Evolutionary conservation across 2,113 vertebrate species (phyloP).

Genomic region (Dromaius novaehollandiae): DNA sequence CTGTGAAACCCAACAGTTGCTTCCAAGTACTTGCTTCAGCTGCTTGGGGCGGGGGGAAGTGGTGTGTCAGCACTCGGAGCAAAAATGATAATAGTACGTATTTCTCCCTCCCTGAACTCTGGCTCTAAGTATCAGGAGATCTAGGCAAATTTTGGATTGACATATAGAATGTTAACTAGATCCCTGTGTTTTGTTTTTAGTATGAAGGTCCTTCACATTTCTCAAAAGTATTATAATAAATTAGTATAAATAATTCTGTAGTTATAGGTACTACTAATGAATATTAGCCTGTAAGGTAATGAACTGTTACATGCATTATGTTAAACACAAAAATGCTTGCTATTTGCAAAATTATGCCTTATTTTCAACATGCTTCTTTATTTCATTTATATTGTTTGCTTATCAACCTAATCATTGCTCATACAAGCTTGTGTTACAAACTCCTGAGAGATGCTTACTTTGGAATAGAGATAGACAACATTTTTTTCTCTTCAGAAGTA

Average conservation of each 20-base stretch:
- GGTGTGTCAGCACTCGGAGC: background rate
- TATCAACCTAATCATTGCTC: background rate
- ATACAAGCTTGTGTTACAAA: background rate
- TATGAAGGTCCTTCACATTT: background rate
- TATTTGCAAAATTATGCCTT: background rate
- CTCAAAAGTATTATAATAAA: background rate
- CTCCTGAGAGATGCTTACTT: background rate
- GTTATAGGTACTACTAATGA: background rate
- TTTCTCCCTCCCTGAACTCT: background rate
- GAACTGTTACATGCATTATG: background rate
- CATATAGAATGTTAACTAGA: background rate
- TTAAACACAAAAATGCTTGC: background rate
- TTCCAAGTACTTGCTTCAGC: background rate
- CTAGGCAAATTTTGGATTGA: background rate
- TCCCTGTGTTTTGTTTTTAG: background rate
- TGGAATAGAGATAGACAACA: background rate
- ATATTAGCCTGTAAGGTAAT: background rate
- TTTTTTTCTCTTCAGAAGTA: background rate
- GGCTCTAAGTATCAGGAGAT: background rate
- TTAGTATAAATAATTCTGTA: background rate
- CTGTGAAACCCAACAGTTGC: background rate
- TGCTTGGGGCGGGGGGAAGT: background rate
- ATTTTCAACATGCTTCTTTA: background rate
- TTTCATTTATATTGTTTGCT: background rate
- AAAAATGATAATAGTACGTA: background rate